These are phyloP conservation scores for Nasonovia ribisnigri DNA, from an alignment of 2,888 invertebrate genomes.

Conservation along the genomic window DNA sequence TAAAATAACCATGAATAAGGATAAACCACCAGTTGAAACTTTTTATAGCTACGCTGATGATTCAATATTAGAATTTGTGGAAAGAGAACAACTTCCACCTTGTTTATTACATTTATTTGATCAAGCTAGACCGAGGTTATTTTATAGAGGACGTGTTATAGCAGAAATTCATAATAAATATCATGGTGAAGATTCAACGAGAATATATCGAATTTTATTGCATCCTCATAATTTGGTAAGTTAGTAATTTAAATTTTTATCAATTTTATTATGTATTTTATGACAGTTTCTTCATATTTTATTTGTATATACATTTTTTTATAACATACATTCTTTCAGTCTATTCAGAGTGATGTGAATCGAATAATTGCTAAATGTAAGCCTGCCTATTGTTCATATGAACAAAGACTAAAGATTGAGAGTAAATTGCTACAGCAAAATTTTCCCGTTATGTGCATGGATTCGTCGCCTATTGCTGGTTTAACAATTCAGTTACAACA, in stretches of 20 bases:
- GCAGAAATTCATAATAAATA: slow-evolving; percentile 92
- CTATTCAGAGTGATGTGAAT: slow-evolving; percentile 77
- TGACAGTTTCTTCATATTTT: background rate
- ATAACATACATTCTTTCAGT: slow-evolving; percentile 71
- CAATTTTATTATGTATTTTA: background rate
- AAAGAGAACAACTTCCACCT: slow-evolving; percentile 91
- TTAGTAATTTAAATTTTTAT: slow-evolving; percentile 31
- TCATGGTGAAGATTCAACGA: slow-evolving; percentile 73
- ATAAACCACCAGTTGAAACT: slow-evolving; percentile 27
- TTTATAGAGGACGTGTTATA: slow-evolving; percentile 92
- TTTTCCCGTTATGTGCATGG: slow-evolving; percentile 88
- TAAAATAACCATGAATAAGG: slow-evolving; percentile 27
- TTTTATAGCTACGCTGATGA: slow-evolving; percentile 82
- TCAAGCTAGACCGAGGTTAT: slow-evolving; percentile 85
- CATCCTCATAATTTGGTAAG: slow-evolving; percentile 87
- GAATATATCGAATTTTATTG: slow-evolving; percentile 88
- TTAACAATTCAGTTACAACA: slow-evolving; percentile 73
- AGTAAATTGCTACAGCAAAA: slow-evolving; percentile 88
- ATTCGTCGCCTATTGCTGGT: slow-evolving; percentile 87
- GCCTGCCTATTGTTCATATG: slow-evolving; percentile 77
- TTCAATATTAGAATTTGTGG: slow-evolving; percentile 83
- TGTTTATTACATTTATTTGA: slow-evolving; percentile 87
- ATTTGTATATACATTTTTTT: slow-evolving; percentile 67
- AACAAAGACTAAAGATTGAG: slow-evolving; percentile 84
- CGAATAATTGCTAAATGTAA: slow-evolving; percentile 71